phyloP scores from a whole-genome alignment of 2,113 vertebrate genomes.

The Natator depressus region DNA sequence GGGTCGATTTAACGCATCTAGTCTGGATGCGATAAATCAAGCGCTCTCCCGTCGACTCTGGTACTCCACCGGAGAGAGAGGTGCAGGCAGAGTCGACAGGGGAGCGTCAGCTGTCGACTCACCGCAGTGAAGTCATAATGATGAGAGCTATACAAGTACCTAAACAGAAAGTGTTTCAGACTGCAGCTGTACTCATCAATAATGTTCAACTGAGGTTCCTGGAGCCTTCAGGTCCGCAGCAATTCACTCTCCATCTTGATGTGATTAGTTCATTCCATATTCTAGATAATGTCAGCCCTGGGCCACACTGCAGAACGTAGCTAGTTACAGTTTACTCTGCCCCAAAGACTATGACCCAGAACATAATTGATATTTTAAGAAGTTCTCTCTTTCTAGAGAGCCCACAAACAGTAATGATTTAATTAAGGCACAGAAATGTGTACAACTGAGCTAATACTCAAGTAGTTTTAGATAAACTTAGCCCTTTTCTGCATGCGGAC shows the following conservation, averaged over 20 bases:
- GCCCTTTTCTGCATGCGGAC: neutral
- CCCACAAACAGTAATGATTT: neutral
- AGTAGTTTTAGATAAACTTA: neutral
- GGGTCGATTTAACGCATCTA: too few species aligned
- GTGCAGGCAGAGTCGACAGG: too few species aligned
- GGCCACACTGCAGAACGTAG: neutral
- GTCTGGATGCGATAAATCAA: too few species aligned
- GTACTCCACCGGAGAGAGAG: too few species aligned
- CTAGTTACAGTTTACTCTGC: neutral
- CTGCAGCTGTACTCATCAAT: neutral
- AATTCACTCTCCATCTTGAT: neutral
- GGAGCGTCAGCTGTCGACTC: too few species aligned
- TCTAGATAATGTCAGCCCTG: neutral
- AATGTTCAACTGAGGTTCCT: fast-evolving
- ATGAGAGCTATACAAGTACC: neutral
- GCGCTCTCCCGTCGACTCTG: too few species aligned
- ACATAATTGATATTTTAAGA: neutral
- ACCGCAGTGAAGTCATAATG: neutral
- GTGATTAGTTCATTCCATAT: neutral
- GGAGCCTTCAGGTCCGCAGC: neutral
- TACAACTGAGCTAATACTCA: neutral
- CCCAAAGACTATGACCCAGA: neutral
- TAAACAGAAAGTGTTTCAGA: neutral
- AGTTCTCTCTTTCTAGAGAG: neutral
- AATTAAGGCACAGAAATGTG: slow-evolving; percentile 16